These are phyloP conservation scores for Numenius phaeopus DNA, from an alignment of 2,797 vertebrate species.

Conservation along the genomic window DNA sequence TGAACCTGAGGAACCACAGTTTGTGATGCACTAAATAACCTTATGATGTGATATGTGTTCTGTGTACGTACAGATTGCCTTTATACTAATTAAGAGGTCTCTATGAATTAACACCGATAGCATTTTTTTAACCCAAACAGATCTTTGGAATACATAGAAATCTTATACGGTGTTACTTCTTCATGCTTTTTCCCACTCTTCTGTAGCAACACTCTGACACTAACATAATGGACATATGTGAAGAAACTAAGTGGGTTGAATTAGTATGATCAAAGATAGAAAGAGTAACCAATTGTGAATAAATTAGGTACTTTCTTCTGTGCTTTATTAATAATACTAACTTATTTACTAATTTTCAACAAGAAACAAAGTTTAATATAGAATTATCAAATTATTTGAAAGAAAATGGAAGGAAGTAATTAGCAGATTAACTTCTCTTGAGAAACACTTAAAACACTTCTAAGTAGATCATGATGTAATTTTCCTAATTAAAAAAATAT, in stretches of 20 bases:
- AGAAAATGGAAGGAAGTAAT: background rate
- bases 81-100: background rate
- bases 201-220: background rate
- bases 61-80: background rate
- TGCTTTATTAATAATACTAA: background rate
- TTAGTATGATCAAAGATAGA: background rate
- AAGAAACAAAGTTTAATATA: background rate
- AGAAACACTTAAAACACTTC: background rate
- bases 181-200: background rate
- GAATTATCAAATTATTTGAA: background rate
- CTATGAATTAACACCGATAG: background rate
- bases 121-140: background rate
- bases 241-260: background rate
- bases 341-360: background rate
- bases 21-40: background rate
- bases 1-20: background rate
- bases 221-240: background rate
- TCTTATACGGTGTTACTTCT: background rate
- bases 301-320: background rate
- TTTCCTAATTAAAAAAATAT: background rate
- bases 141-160: background rate
- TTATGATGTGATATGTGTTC: background rate
- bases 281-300: background rate
- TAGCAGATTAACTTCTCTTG: background rate
- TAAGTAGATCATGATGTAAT: background rate